Conservation (phyloP, 1,140 invertebrate species). For the Drosophila teissieri region DNA sequence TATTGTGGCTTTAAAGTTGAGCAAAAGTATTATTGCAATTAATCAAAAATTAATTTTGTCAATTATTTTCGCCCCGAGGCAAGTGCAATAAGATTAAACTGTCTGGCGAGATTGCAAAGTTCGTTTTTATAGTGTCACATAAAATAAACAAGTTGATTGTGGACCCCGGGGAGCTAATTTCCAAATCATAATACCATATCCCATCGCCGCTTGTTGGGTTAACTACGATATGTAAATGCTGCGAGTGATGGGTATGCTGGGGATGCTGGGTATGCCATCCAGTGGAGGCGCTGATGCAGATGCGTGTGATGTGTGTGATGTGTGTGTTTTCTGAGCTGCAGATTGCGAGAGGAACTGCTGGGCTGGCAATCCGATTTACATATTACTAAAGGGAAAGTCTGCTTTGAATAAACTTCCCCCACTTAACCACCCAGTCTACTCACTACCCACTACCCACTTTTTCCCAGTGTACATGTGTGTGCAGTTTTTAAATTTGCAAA, state of each 20-base stretch:
- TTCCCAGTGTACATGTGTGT: constrained; percentile 13
- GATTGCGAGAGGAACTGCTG: constrained; percentile 34
- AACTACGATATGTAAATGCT: constrained; percentile 77
- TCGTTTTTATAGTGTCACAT: background rate
- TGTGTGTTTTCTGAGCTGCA: constrained; percentile 24
- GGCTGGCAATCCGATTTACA: constrained; percentile 67
- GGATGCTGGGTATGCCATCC: constrained; percentile 45
- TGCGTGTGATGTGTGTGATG: constrained; percentile 41
- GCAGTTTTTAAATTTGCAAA: constrained; percentile 80
- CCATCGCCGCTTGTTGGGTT: constrained; percentile 17
- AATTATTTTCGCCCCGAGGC: no score
- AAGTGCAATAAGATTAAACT: background rate
- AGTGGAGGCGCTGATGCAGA: constrained; percentile 60
- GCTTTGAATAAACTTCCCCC: constrained; percentile 75
- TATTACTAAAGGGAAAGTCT: constrained; percentile 73
- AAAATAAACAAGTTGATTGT: background rate
- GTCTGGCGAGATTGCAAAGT: background rate
- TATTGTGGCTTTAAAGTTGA: no score
- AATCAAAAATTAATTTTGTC: no score
- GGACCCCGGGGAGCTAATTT: constrained; percentile 4
- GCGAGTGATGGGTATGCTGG: constrained; percentile 32
- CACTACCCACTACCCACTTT: background rate
- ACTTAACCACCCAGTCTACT: background rate
- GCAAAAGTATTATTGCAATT: no score
- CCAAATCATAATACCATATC: constrained; percentile 16